Base-by-base conservation (phyloP, 2,888 invertebrate genomes). In the Amblyjoppa proteus region DNA sequence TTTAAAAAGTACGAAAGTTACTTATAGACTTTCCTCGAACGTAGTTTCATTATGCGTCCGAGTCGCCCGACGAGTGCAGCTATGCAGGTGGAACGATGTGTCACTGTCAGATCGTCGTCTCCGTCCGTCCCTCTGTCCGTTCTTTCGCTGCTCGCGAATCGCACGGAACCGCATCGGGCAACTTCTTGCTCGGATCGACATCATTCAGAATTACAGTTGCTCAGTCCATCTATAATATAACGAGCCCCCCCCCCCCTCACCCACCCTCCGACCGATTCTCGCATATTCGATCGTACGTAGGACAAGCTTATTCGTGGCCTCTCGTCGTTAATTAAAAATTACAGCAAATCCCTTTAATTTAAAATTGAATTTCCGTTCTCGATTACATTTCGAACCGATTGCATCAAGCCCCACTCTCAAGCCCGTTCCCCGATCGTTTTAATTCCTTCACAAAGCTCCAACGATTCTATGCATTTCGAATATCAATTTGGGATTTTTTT, bases 41-140 rank as follows among this genome's bases (percentile, higher is more conserved):
- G 45, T 49, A 80, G 81, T 80, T 88, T 88, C 87, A 88, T 88
- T 88, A 87, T 87, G 87, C 71, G 82, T 85, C 83, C 85, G 80
- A 87, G 85, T 84, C 86, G 86, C 81, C 85, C 79, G 80, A 84
- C 86, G 87, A 70, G 81, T 78, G 83, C 53, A 34, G n/a, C 64
- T 49, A 76, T 34, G 76, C 69, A 70, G 58, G 38, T 78, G 58
- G 34, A 74, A 84, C 88, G 87, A 89, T 90, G 87, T 86, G 87
- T 90, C 90, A 89, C 89, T 89, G 90, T 90, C 89, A 87, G 73
- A 86, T 83, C 83, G 45, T 34, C 31, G 86, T 79, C 49, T 79
- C 83, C 78, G 86, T 74, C 84, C 83, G 7, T 77, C 16, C 20
- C 64, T 81, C 85, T 69, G 81, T 77, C 68, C 68, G 86, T 85